These are phyloP conservation scores for Rhinichthys klamathensis DNA, from an alignment of 2,113 vertebrate species.

Conservation along the genomic window DNA sequence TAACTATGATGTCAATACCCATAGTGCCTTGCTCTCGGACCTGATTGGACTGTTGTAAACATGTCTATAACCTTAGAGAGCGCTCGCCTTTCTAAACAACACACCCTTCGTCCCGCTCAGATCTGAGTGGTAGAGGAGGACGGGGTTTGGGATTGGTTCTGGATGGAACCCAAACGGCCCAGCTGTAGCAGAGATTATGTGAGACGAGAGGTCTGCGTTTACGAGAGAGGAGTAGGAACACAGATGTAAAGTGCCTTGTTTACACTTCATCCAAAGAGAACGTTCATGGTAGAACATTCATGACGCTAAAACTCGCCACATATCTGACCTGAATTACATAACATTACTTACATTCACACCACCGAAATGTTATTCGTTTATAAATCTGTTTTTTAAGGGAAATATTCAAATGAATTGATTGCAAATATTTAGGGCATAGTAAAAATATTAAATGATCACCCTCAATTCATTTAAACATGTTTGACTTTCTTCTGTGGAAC, in stretches of 20 bases:
- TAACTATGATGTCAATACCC: neutral
- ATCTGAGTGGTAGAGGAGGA: constrained; percentile 12
- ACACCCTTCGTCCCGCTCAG: neutral
- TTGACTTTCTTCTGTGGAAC: neutral
- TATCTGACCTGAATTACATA: constrained; percentile 13
- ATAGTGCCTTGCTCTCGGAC: constrained; percentile 16
- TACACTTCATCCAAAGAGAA: constrained; percentile 16
- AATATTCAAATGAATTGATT: neutral
- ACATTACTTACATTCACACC: neutral
- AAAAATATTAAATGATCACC: neutral
- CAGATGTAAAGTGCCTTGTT: constrained; percentile 39
- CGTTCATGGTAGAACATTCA: neutral
- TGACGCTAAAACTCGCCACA: neutral
- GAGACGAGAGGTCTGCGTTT: constrained; percentile 28
- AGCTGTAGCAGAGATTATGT: constrained; percentile 24
- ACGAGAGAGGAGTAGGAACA: constrained; percentile 26
- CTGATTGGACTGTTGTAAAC: neutral
- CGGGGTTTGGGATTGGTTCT: neutral
- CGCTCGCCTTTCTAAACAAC: neutral
- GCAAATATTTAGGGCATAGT: neutral
- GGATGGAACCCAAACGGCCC: neutral
- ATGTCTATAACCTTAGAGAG: neutral
- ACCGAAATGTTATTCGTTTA: neutral
- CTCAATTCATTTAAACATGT: neutral
- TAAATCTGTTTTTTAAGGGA: neutral